Percentiles rank a stretch among this genome's conserved stretches.
Evolutionary conservation across 2,888 invertebrate genomes (phyloP).

Genomic region (Archaeoteleia sp.): DNA sequence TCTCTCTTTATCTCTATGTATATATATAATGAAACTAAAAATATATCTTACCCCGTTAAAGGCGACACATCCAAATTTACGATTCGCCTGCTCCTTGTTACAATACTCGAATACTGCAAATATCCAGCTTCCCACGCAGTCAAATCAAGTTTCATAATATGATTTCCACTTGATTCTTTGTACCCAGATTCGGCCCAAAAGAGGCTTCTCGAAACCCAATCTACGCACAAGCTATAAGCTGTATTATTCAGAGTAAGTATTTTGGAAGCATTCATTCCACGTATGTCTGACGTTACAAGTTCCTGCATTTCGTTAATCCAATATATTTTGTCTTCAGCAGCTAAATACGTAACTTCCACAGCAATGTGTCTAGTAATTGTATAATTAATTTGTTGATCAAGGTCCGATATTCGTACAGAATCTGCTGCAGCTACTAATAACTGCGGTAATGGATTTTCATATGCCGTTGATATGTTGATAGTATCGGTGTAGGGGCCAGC

Average conservation of each 20-base stretch:
- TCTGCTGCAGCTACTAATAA: slow-evolving; percentile 85
- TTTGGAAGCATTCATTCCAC: slow-evolving; percentile 77
- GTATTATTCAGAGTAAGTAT: slow-evolving; percentile 78
- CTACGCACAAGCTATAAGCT: slow-evolving; percentile 83
- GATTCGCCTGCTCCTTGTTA: slow-evolving; percentile 78
- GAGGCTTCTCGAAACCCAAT: slow-evolving; percentile 90
- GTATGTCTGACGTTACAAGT: slow-evolving; percentile 79
- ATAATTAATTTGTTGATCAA: slow-evolving; percentile 82
- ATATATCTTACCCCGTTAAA: slow-evolving; percentile 79
- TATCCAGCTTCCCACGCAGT: slow-evolving; percentile 76
- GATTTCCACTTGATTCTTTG: slow-evolving; percentile 73
- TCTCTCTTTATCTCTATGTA: background rate
- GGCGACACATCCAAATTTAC: slow-evolving; percentile 85
- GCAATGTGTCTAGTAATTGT: slow-evolving; percentile 82
- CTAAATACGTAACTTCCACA: slow-evolving; percentile 81
- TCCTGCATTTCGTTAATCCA: slow-evolving; percentile 89
- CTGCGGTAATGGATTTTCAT: slow-evolving; percentile 86
- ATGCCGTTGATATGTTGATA: slow-evolving; percentile 81
- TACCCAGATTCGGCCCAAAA: slow-evolving; percentile 86
- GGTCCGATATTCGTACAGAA: slow-evolving; percentile 84
- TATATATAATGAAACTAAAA: slow-evolving; percentile 4
- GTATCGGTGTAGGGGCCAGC: slow-evolving; percentile 82
- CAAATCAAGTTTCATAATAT: slow-evolving; percentile 81
- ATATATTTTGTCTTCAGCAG: slow-evolving; percentile 84
- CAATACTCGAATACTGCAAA: slow-evolving; percentile 76